These are phyloP conservation scores for Cyclophora punctaria DNA, from an alignment of 2,888 invertebrate species.

Conservation along the genomic window DNA sequence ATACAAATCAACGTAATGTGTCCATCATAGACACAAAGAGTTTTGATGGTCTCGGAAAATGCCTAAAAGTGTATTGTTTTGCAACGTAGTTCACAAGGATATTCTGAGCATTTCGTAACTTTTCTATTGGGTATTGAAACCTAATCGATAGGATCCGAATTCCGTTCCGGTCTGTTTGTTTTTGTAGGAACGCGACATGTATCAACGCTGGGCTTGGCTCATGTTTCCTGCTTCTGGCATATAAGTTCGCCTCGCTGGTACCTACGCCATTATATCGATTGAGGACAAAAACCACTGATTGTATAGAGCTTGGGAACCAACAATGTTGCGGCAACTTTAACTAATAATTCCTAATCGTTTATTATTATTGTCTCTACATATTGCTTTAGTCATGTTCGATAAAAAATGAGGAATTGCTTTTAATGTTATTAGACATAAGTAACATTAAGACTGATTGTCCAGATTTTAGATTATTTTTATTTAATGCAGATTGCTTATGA, in stretches of 20 bases:
- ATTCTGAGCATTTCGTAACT: slow-evolving; percentile 1
- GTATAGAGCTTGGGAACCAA: slow-evolving; percentile 51
- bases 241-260: slow-evolving; percentile 37
- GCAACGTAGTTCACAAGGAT: background rate
- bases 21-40: no score
- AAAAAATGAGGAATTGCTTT: no score
- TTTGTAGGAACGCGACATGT: slow-evolving; percentile 64
- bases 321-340: slow-evolving; percentile 26
- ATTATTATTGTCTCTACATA: no score
- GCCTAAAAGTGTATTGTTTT: no score
- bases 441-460: no score
- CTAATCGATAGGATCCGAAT: slow-evolving; percentile 41
- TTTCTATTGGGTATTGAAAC: slow-evolving; percentile 11
- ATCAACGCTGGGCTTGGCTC: slow-evolving; percentile 79
- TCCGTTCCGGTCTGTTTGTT: slow-evolving; percentile 76
- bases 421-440: no score
- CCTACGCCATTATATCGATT: slow-evolving; percentile 54
- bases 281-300: slow-evolving; percentile 55
- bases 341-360: slow-evolving; percentile 9
- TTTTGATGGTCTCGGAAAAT: no score
- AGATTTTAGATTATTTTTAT: no score
- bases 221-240: slow-evolving; percentile 81
- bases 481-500: no score
- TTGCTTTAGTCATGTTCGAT: no score
- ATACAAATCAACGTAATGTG: no score